These are phyloP conservation scores for Galerucella pusilla DNA, from an alignment of 2,888 invertebrate species.

Conservation along the genomic window DNA sequence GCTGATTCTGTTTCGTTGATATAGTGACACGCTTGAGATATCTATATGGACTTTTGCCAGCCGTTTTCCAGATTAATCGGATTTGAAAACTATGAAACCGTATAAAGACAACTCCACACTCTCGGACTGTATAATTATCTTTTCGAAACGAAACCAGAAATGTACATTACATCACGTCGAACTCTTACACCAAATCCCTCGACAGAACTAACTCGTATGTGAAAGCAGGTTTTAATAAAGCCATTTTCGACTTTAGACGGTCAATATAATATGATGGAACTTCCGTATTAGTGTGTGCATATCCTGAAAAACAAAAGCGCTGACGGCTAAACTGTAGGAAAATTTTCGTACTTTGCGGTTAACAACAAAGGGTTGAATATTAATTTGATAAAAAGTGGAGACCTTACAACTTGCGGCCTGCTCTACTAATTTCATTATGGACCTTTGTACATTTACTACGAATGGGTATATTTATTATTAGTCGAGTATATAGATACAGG, in stretches of 20 bases:
- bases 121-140: conserved; percentile 63
- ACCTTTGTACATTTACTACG: neutral
- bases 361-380: conserved; percentile 31
- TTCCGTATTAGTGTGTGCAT: conserved; percentile 38
- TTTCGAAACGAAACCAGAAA: conserved; percentile 59
- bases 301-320: conserved; percentile 41
- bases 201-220: conserved; percentile 53
- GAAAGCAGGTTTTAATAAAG: conserved; percentile 48
- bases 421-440: conserved; percentile 11
- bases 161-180: conserved; percentile 62
- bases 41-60: conserved; percentile 32
- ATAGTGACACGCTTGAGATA: conserved; percentile 21
- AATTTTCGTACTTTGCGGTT: conserved; percentile 35
- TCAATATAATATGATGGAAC: conserved; percentile 34
- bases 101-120: conserved; percentile 59
- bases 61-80: conserved; percentile 61
- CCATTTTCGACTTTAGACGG: conserved; percentile 28
- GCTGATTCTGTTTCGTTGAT: conserved; percentile 22
- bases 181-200: conserved; percentile 50
- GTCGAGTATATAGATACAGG: too few species aligned
- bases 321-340: conserved; percentile 33
- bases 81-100: conserved; percentile 64
- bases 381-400: conserved; percentile 34
- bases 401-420: conserved; percentile 25
- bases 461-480: too few species aligned